Percentiles rank a stretch among this genome's conserved stretches.
Evolutionary conservation across 2,113 vertebrate genomes (phyloP).

Genomic region (Sceloporus undulatus): DNA sequence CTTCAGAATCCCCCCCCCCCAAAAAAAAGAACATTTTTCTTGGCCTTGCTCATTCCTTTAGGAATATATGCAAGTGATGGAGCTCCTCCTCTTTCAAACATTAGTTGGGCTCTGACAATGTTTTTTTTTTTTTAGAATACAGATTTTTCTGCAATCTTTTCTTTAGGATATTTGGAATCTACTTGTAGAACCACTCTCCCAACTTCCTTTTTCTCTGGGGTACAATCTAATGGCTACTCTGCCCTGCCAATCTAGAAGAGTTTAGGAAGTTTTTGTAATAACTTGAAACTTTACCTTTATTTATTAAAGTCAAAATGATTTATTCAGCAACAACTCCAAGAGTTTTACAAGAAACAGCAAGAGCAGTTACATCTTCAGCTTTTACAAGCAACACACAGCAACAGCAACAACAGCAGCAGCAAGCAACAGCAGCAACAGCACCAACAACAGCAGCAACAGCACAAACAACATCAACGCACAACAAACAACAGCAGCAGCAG

Average conservation of each 20-base stretch:
- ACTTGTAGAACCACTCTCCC: constrained; percentile 74
- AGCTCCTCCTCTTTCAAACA: constrained; percentile 39
- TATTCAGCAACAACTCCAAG: constrained; percentile 99
- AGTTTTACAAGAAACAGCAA: constrained; percentile 99
- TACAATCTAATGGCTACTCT: constrained; percentile 75
- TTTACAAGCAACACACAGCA: constrained; percentile 99
- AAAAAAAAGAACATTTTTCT: constrained; percentile 52
- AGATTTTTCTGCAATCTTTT: constrained; percentile 71
- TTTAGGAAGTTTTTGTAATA: constrained; percentile 85
- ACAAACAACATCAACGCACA: constrained; percentile 73
- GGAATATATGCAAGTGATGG: background rate
- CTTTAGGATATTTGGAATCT: constrained; percentile 76
- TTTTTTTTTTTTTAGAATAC: constrained; percentile 70
- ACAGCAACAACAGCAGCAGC: constrained; percentile 85
- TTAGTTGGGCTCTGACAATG: constrained; percentile 65
- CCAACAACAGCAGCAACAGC: constrained; percentile 71
- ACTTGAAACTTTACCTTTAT: constrained; percentile 87
- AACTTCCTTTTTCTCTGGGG: constrained; percentile 71
- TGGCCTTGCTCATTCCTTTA: constrained; percentile 57
- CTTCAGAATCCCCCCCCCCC: too few species aligned
- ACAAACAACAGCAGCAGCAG: constrained; percentile 74
- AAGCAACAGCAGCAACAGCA: constrained; percentile 77
- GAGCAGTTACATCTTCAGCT: constrained; percentile 99
- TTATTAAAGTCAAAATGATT: constrained; percentile 91
- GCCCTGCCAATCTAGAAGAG: constrained; percentile 81